Conservation (phyloP, 2,797 vertebrate genomes). For the Acrocephalus scirpaceus region DNA sequence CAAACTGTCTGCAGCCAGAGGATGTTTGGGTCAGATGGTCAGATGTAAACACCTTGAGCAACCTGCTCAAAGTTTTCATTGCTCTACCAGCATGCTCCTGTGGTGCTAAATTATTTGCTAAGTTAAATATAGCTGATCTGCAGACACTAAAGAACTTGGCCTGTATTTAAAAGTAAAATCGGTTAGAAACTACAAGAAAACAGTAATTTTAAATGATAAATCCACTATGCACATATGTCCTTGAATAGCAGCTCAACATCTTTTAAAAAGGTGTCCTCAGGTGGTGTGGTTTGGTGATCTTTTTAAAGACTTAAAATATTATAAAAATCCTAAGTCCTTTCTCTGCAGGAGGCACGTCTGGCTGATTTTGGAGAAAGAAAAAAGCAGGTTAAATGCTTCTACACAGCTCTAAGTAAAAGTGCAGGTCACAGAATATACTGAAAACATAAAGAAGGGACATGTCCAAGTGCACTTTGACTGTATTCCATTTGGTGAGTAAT, state of each 20-base stretch:
- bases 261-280: background rate
- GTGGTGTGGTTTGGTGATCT: background rate
- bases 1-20: background rate
- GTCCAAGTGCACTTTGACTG: background rate
- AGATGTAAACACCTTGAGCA: background rate
- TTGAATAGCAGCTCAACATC: background rate
- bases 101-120: background rate
- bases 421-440: background rate
- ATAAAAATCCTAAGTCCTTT: background rate
- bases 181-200: background rate
- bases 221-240: background rate
- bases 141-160: background rate
- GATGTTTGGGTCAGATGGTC: background rate
- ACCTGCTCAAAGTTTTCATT: background rate
- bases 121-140: background rate
- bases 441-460: background rate
- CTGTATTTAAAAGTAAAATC: background rate
- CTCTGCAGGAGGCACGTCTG: background rate
- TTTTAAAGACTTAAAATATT: background rate
- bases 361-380: background rate
- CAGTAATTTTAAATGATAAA: background rate
- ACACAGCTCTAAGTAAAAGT: background rate
- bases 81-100: fast-evolving
- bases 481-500: background rate
- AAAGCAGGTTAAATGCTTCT: background rate